Evolutionary conservation across 2,113 vertebrate genomes (phyloP), one percentile per base, ranked within the genome.

Genomic region (Parus major): DNA sequence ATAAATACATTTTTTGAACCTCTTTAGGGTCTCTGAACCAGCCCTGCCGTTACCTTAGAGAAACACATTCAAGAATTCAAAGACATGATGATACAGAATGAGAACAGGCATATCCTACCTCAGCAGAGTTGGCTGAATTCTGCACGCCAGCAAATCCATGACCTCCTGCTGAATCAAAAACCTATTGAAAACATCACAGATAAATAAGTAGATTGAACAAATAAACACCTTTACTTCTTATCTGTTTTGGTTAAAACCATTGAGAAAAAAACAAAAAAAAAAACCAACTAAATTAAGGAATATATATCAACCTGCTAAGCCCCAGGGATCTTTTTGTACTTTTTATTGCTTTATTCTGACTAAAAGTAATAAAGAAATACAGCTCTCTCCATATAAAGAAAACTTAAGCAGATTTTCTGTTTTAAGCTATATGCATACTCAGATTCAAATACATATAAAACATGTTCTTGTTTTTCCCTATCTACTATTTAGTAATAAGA

Each of bases 91-190:
- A 28, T 82, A 17, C 23, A 87, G 36, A 86, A 84, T 29, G 50
- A 73, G 59, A 46, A 60, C 25, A 39, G 33, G 41, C 9, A 56
- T 77, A 20, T 33, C 84, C 90, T 96, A 98, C 97, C 97, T 98
- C 98, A 90, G 96, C 91, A 93, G 97, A 98, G 95, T 95, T 98
- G 83, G 79, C 94, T 83, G 97, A 96, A 89, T 95, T 97, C 35
- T 97, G 97, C 68, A 95, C 35, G 15, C 97, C 95, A 57, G 96
- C 64, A 96, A 97, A 56, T 93, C 95, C 95, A 97, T 97, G 97
- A 94, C 97, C 98, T 92, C 97, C 97, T 55, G 98, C 93, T 46
- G 98, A 96, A 91, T 99, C 99, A 97, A 99, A 99, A 96, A 99
- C 97, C 99, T 99, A 96, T 94, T 63, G 69, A 95, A 87, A 84